Conservation (phyloP, 2,797 vertebrate genomes). For the Pangasius larnaudii region DNA sequence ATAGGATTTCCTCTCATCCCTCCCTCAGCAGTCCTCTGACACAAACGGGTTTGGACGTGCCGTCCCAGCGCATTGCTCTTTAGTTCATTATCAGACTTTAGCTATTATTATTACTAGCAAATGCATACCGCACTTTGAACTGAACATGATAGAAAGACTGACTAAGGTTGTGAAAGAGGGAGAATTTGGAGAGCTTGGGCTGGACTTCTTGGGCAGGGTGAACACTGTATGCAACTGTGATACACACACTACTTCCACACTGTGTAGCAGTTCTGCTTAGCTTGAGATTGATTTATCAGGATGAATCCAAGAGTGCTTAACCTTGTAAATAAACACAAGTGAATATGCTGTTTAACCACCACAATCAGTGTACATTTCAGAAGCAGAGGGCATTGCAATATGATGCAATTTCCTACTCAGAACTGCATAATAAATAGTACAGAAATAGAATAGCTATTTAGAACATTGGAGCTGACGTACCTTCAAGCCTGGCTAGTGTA, state of each 20-base stretch:
- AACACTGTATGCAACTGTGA: background rate
- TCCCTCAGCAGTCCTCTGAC: slow-evolving; percentile 16
- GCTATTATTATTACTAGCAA: background rate
- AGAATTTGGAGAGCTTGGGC: background rate
- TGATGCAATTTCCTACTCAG: background rate
- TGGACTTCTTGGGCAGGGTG: background rate
- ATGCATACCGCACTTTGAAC: background rate
- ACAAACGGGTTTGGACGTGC: slow-evolving; percentile 47
- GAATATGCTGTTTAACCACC: background rate
- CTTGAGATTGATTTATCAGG: background rate
- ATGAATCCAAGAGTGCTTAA: background rate
- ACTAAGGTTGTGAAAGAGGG: background rate
- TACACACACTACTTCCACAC: background rate
- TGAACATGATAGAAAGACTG: background rate
- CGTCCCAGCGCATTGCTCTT: slow-evolving; percentile 36
- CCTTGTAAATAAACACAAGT: background rate
- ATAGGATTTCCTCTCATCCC: slow-evolving; percentile 52
- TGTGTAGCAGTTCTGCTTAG: background rate
- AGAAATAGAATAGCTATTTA: background rate
- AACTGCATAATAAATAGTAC: background rate
- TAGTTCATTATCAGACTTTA: slow-evolving; percentile 51
- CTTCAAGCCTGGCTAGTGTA: background rate
- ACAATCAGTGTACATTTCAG: background rate
- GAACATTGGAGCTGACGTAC: background rate
- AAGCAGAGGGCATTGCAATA: background rate